Base-by-base conservation (phyloP, 2,888 invertebrate species). In the Myathropa florea region DNA sequence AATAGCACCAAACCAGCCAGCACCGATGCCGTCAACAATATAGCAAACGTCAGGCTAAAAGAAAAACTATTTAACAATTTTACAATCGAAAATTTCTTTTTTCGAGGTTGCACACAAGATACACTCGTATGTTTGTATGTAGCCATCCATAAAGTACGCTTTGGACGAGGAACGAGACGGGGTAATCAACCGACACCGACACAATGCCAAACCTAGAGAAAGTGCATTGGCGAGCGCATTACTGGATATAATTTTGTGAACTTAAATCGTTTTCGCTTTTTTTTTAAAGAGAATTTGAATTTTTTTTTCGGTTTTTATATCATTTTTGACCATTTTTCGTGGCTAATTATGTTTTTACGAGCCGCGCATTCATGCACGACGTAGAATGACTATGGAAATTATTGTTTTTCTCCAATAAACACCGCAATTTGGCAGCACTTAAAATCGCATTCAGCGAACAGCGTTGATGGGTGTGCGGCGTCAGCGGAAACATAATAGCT, bases 81-180 rank as follows among this genome's bases (percentile, higher is more conserved):
- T 80, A 84, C 80, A 81, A 77, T 81, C 81, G 72, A 85, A 81
- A 81, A 85, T 85, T 85, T 85, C 85, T 85, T 85, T 77, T 80
- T 85, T 81, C 81, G 81, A 81, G 63, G 77, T 63, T 85, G 67
- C 76, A 75, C 73, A 71, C 33, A 57, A 46, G 36, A 26, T 60
- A 53, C 18, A 65, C 18, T 10, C 23, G n/a, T 60, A 36, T 18
- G 46, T 18, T 46, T 46, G 46, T 46, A 46, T 7, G 46, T 46
- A 46, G 18, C 7, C 46, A 46, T 46, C 46, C 46, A 46, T 46
- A 46, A 18, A 46, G 46, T 46, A 18, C 46, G 46, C n/a, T 55
- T 55, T 53, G 18, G 14, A 6, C 18, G 21, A 46, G 23, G 23
- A 26, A 46, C 24, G 24, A 14, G 53, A 12, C 33, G 28, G 73